phyloP scores from a whole-genome alignment of 2,888 invertebrate species.

The Dasysyrphus tricinctus region DNA sequence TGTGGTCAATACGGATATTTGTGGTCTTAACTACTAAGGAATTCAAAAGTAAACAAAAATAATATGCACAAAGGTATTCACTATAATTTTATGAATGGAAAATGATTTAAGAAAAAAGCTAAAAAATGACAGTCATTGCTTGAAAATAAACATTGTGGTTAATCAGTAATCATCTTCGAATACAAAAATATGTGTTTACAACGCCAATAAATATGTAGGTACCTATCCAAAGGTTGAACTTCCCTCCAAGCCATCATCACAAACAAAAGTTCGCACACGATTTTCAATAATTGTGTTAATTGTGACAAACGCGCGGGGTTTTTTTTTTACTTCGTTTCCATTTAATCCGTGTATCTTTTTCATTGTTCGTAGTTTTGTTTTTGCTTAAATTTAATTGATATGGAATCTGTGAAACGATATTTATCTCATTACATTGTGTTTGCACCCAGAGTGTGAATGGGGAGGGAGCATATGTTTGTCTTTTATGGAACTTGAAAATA shows the following conservation, averaged over 20 bases:
- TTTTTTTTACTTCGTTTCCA: slow-evolving; percentile 1
- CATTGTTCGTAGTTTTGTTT: not conserved
- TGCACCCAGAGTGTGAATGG: slow-evolving; percentile 6
- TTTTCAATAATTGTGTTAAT: slow-evolving; percentile 25
- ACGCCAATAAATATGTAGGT: not conserved
- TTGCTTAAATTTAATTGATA: slow-evolving; percentile 45
- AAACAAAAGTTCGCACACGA: slow-evolving; percentile 25
- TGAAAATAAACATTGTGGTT: slow-evolving; percentile 1
- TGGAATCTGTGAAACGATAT: slow-evolving; percentile 56
- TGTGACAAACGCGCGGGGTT: not conserved
- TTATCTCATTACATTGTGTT: slow-evolving; percentile 44
- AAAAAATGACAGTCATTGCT: not conserved
- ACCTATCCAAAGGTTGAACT: not conserved
- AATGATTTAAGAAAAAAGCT: not conserved
- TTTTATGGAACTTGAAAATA: slow-evolving; percentile 13
- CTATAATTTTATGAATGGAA: slow-evolving; percentile 15
- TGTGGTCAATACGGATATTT: not conserved
- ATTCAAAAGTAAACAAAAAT: not conserved
- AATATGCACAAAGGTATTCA: not conserved
- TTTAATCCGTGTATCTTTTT: slow-evolving; percentile 7
- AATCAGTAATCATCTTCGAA: slow-evolving; percentile 1
- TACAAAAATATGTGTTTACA: not conserved
- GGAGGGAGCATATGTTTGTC: not conserved
- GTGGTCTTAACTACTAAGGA: not conserved
- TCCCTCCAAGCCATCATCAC: not conserved